Base-by-base conservation (phyloP, 2,113 vertebrate species). In the Pterocles orientalis region DNA sequence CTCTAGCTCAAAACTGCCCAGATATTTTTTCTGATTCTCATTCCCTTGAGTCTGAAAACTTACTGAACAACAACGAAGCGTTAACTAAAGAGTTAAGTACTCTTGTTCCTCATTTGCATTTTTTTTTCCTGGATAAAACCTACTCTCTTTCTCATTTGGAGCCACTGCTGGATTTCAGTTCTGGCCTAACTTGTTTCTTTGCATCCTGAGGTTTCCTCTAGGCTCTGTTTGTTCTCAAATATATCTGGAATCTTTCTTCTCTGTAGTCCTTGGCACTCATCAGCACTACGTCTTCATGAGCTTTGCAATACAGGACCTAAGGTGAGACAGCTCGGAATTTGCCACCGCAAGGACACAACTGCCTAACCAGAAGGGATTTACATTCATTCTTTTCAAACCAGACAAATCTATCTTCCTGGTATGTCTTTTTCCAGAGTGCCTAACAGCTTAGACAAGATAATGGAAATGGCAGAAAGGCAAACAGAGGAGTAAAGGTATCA, bases 321-420 rank as follows among this genome's bases (percentile, higher is more conserved):
- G 51, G 68, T 54, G n/a, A 92, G 47, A 56, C 73, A 76, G 56
- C 33, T 91, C 66, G 91, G 76, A 80, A 77, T 75, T 33, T 54
- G 26, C 7, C 31, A 45, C 54, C 3, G 31, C 45, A 85, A 72
- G 26, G 18, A 87, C 28, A 66, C 9, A 91, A 25, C 56, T 21
- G 57, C 66, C 66, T 73, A 95, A 83, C 31, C 62, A 88, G 66
- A 91, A 85, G 56, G 50, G 26, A 94, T 87, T 94, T 85, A 76
- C 62, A 48, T 3, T 18, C 50, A 18, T 31, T 65, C 43, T 51
- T 60, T 54, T n/a, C 72, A 89, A 78, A 88, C 33, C 79, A 79
- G 50, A 73, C n/a, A 70, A 66, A 75, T 81, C 48, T 65, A 20
- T 94, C 54, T 62, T 95, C 64, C 43, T 79, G 61, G 64, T 7